Conservation (phyloP, 2,113 vertebrate genomes). For the Oryzias curvinotus region DNA sequence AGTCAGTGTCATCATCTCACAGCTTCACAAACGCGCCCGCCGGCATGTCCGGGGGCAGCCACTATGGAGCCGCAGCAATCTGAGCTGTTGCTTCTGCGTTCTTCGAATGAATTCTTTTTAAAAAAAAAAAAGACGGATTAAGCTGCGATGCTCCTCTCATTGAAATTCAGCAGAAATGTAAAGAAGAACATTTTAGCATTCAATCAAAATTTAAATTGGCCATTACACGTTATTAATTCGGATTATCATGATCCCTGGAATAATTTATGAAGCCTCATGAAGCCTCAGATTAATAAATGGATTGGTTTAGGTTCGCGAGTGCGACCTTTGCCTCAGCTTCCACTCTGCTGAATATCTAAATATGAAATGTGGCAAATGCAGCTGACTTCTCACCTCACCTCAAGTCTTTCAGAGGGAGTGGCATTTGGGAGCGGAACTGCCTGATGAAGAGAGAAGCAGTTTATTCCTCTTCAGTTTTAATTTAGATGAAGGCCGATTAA, state of each 20-base stretch:
- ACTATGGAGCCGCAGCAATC: too few relatives aligned
- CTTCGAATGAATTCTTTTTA: constrained; percentile 17
- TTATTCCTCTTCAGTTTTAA: not conserved
- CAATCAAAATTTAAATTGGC: not conserved
- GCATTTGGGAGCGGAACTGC: not conserved
- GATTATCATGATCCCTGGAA: constrained; percentile 46
- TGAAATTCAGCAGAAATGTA: constrained; percentile 5
- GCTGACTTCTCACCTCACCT: constrained; percentile 36
- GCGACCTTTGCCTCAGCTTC: constrained; percentile 58
- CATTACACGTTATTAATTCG: constrained; percentile 54
- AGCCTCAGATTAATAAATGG: constrained; percentile 55
- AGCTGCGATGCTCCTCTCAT: constrained; percentile 1
- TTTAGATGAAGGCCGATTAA: not conserved
- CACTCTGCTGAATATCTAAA: constrained; percentile 39
- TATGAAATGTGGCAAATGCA: constrained; percentile 39
- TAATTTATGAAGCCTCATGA: constrained; percentile 49
- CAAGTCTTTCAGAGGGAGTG: not conserved
- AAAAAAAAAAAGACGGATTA: constrained; percentile 7
- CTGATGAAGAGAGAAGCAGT: not conserved
- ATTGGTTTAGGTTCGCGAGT: constrained; percentile 46
- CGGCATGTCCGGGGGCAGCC: too few relatives aligned
- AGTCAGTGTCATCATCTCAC: constrained; percentile 67
- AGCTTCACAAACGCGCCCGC: constrained; percentile 40
- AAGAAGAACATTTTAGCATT: not conserved
- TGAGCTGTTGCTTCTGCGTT: constrained; percentile 6